phyloP scores from a whole-genome alignment of 92 coral and sea anemone species.

The Parazoanthus atlanticus region DNA sequence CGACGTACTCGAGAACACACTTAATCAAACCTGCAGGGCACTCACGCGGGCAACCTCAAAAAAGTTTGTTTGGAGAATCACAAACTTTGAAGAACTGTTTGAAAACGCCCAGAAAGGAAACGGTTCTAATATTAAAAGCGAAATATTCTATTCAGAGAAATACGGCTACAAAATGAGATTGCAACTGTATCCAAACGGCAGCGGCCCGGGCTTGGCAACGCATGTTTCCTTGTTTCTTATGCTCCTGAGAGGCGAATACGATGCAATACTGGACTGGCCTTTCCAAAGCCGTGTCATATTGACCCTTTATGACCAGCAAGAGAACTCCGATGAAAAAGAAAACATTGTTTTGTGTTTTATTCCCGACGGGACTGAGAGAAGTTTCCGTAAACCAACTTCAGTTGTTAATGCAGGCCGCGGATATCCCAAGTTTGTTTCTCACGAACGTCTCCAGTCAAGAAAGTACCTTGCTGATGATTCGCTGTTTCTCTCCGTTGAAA shows the following conservation, averaged over 20 bases:
- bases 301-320: constrained; percentile 36
- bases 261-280: constrained; percentile 39
- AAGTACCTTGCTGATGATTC: constrained; percentile 20
- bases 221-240: constrained; percentile 20
- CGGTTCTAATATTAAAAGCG: constrained; percentile 30
- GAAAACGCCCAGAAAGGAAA: constrained; percentile 23
- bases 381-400: constrained; percentile 36
- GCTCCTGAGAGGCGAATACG: constrained; percentile 40
- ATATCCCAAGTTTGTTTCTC: constrained; percentile 39
- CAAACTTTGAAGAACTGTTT: constrained; percentile 37
- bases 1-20: background rate
- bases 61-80: constrained; percentile 26
- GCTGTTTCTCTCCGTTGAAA: constrained; percentile 25
- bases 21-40: constrained; percentile 5
- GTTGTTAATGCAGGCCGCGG: constrained; percentile 30
- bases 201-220: constrained; percentile 24
- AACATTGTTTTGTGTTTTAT: constrained; percentile 32
- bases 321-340: constrained; percentile 8
- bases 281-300: constrained; percentile 34
- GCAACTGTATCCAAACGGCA: constrained; percentile 38
- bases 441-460: constrained; percentile 43
- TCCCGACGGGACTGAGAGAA: constrained; percentile 38
- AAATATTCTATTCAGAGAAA: constrained; percentile 36
- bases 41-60: constrained; percentile 23
- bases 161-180: constrained; percentile 45